Base-by-base conservation (phyloP, 2,797 vertebrate species). In the Enteromius fasciolatus region DNA sequence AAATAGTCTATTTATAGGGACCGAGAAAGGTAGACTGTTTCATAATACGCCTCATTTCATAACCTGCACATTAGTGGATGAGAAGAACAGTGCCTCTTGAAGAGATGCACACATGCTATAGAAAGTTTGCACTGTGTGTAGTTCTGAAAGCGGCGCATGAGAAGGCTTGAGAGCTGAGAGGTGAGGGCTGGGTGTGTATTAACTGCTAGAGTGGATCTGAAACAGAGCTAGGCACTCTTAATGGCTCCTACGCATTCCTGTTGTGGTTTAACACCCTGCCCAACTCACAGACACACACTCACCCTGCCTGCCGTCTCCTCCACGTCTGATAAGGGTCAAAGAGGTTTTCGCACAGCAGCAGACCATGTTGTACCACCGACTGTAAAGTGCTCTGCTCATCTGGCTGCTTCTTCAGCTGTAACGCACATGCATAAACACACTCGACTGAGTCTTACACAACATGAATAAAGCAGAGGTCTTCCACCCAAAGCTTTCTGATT, bases 261-360 rank as follows among this genome's bases (percentile, higher is more conserved):
- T 66, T 80, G 73, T 25, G 36, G 5, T 84, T 85, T 84, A 81
- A 76, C 78, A 83, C 73, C 59, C 78, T 39, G 36, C 63, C 41
- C 25, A 31, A 72, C 74, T 33, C 66, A 52, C 14, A 69, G 33
- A 81, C 77, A 52, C 77, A 4, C 46, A 48, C 97, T 95, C 87
- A 99, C 98, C 98, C 97, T 0, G 95, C 92, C 86, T 96, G 95
- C 84, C 94, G 95, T 88, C 96, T 95, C 86, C 97, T 93, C 97
- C 98, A 99, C 0, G 94, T 97, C 93, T 99, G 97, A 93, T 98
- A 98, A 85, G 98, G 98, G 89, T 99, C 98, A 63, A 97, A 98
- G 80, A 99, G 95, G 80, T 95, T 96, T 90, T 99, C 97, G 2
- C 94, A 97, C 82, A 99, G 94, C 72, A 97, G 94, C 3, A 99